phyloP scores from a whole-genome alignment of 2,113 vertebrate species.

The Oryzias celebensis region DNA sequence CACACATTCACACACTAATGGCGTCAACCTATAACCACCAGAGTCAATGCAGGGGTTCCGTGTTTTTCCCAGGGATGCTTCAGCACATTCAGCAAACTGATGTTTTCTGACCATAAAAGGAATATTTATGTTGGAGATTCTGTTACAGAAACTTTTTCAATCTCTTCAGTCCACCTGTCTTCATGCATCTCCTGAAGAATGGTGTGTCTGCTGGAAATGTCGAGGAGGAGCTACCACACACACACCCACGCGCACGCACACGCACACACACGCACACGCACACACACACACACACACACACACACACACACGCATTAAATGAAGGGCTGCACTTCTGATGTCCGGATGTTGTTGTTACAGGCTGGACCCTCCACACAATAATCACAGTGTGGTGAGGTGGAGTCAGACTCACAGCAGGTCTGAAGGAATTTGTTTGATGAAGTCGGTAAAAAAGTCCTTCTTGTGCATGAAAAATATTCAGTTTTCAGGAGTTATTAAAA shows the following conservation, averaged over 20 bases:
- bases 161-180: too few species aligned
- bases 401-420: conserved; percentile 16
- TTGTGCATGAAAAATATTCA: conserved; percentile 14
- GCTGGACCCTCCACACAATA: conserved; percentile 39
- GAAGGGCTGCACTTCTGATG: not conserved
- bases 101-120: too few species aligned
- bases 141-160: too few species aligned
- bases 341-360: conserved; percentile 49
- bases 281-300: not conserved
- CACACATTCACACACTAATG: too few species aligned
- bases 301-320: conserved; percentile 3
- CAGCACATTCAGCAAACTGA: too few species aligned
- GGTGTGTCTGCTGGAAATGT: too few species aligned
- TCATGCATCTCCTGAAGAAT: too few species aligned
- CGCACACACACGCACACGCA: not conserved
- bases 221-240: too few species aligned
- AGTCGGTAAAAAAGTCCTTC: not conserved
- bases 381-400: conserved; percentile 35
- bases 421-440: conserved; percentile 12
- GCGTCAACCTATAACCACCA: too few species aligned
- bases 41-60: too few species aligned
- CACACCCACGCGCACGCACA: not conserved
- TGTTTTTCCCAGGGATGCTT: too few species aligned
- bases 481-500: conserved; percentile 18
- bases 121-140: conserved; percentile 22